Evolutionary conservation across 1,140 invertebrate species (phyloP), one percentile per base, ranked within the genome.

Genomic region (Muscidifurax raptorellus): DNA sequence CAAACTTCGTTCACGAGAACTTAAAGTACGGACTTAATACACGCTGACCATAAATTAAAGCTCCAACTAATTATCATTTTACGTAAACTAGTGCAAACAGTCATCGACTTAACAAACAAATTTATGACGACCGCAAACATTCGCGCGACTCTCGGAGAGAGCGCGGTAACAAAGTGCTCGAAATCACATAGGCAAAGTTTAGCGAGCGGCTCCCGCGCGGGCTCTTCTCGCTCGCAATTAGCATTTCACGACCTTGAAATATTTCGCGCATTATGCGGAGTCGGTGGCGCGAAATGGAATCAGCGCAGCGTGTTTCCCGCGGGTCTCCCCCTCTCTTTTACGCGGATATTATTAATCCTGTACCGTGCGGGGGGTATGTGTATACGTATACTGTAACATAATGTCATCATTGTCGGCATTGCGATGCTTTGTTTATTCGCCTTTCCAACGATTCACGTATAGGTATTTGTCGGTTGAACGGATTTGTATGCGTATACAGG

Each of bases 241-340:
- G 77, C 83, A 80, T 85, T 67, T 75, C 2, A 27, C 36, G 78
- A 52, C 83, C 78, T 85, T 85, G 77, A 80, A 74, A 85, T 67
- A 85, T 80, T 85, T 85, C 76, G 67, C 76, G 67, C 78, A 81
- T 80, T 75, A 44, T 76, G n/a, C 72, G 40, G 52, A 67, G 69
- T 25, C 47, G 77, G 28, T 74, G 66, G 76, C 18, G 71, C 69
- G 71, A 80, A 80, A 76, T 80, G 78, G 44, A 85, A 74, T 67
- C 83, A 85, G 52, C 12, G 77, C 83, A 80, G 83, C 83, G 83
- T 85, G 30, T 67, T 67, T 85, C 83, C 83, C 78, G 59, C 52
- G 40, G 5, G 71, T 66, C 79, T 84, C 47, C 64, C 64, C 30
- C 76, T 66, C 28, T 59, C 47, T 71, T 40, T 36, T 36, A 7